phyloP scores from a whole-genome alignment of 1,140 invertebrate species.

The Platyscapa corneri region DNA sequence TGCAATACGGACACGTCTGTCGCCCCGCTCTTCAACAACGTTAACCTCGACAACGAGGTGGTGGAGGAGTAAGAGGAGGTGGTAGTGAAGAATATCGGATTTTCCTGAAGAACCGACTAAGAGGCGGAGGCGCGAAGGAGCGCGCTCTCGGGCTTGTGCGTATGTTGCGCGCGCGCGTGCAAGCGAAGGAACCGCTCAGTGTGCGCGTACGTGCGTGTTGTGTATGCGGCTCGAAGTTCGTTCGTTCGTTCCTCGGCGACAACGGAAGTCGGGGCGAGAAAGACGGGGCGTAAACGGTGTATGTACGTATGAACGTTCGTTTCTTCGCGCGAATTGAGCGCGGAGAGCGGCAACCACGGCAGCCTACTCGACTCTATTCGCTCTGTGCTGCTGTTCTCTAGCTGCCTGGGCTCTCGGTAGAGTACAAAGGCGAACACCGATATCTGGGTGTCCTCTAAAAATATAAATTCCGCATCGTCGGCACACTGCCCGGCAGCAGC shows the following conservation, averaged over 20 bases:
- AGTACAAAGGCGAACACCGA: slow-evolving; percentile 49
- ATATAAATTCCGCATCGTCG: slow-evolving; percentile 64
- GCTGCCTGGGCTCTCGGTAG: neutral
- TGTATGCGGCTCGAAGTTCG: neutral
- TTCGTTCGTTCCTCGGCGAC: slow-evolving; percentile 34
- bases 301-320: neutral
- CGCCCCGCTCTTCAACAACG: neutral
- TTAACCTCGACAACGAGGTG: neutral
- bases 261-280: slow-evolving; percentile 34
- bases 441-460: slow-evolving; percentile 69
- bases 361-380: neutral
- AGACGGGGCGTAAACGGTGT: slow-evolving; percentile 4
- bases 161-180: neutral
- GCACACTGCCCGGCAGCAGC: slow-evolving; percentile 49
- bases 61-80: too few species aligned
- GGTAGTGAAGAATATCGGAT: neutral
- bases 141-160: too few species aligned
- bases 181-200: neutral
- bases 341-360: neutral
- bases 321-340: neutral
- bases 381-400: neutral
- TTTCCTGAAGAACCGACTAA: slow-evolving; percentile 9
- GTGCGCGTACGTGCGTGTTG: neutral
- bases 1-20: neutral
- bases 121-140: slow-evolving; percentile 3